Evolutionary conservation across 2,888 invertebrate genomes (phyloP), one percentile per base, ranked within the genome.

Genomic region (Amphipyra berbera): DNA sequence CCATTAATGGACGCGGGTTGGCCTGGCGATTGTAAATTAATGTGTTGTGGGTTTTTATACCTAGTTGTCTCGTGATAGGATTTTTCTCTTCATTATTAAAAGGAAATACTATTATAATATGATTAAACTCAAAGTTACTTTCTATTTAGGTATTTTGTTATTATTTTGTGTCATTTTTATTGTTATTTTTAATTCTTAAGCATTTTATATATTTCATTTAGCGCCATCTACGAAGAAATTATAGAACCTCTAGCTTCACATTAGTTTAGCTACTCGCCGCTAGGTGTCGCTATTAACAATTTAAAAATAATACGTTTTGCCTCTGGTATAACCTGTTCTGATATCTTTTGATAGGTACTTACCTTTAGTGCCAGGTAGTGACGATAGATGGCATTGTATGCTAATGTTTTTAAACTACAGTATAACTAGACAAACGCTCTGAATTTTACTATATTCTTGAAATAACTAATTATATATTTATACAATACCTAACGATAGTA

Each of bases 1-100:
- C 75, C 71, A 74, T 45, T 73, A 71, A 73, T 58, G 58, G 69
- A 15, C 37, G 48, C 56, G 41, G 42, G 13, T 54, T 58, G 42
- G 50, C 13, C n/a, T 35, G 13, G 37, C 13, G n/a, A 44, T 58
- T 58, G 42, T 38, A 35, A 38, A 48, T 54, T 48, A 13, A 37
- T 7, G 30, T 37, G 37, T 6, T 6, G 10, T 38, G 6, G 38
- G 0, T 42, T 41, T 58, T 13, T 46, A 13, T 46, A 37, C 3
- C 9, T 8, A 33, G 9, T 33, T 37, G 10, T 37, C 1, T 37
- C 9, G 37, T 9, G 37, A 37, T 10, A 10, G 1, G 37, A n/a
- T 37, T 37, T 37, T 10, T 37, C 12, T 37, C 1, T 37, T 30
- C 6, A 1, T 7, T n/a, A n/a, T 1, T 21, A 2, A 21, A 21